These are phyloP conservation scores for Platorchestia sp. DNA, from an alignment of 1,140 invertebrate species.

Conservation along the genomic window DNA sequence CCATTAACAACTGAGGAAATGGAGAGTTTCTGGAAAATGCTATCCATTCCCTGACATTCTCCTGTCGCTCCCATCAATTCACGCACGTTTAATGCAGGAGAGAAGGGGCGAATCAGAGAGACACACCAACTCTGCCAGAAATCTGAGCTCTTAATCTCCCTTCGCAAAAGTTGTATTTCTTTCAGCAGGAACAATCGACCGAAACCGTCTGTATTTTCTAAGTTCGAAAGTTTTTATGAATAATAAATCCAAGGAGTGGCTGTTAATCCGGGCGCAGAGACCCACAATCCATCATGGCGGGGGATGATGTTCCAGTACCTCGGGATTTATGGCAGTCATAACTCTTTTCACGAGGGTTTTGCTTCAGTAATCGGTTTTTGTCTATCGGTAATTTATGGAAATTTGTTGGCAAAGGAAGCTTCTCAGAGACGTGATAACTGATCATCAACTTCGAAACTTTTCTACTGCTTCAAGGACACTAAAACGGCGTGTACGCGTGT, in stretches of 20 bases:
- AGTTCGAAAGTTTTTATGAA: constrained; percentile 4
- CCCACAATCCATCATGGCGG: constrained; percentile 16
- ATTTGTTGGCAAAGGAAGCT: neutral
- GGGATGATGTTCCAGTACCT: constrained; percentile 1
- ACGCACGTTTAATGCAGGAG: neutral
- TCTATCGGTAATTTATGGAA: constrained; percentile 50
- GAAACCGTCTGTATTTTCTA: constrained; percentile 35
- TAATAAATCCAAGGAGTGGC: constrained; percentile 38
- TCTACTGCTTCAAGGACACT: neutral
- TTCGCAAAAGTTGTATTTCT: neutral
- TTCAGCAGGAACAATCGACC: neutral
- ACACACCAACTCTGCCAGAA: neutral
- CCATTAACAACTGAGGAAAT: no score
- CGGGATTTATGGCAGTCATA: constrained; percentile 38
- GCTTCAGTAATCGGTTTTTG: constrained; percentile 46
- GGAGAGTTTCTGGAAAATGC: no score
- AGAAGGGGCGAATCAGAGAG: neutral
- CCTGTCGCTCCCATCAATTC: no score
- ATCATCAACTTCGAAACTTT: neutral
- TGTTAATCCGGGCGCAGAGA: constrained; percentile 24
- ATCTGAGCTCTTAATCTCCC: neutral
- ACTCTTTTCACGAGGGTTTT: constrained; percentile 55
- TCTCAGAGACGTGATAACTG: neutral
- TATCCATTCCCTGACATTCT: no score
- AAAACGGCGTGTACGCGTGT: neutral